A percentile compares a stretch with the other conserved stretches of the same genome.
phyloP scores from a whole-genome alignment of 1,140 invertebrate genomes.

The Myzus persicae region DNA sequence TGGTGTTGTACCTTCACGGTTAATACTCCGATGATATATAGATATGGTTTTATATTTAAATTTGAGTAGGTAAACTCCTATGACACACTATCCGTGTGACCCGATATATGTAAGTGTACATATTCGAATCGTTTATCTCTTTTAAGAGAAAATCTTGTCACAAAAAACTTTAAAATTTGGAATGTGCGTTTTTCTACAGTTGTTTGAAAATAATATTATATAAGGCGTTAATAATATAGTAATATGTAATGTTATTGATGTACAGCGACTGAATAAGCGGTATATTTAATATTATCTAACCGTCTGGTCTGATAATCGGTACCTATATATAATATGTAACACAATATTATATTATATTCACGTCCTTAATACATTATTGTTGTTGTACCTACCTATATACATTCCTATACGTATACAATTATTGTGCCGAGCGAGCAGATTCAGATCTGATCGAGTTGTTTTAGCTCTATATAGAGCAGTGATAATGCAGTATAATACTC shows the following conservation, averaged over 20 bases:
- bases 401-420: not conserved
- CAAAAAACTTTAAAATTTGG: not conserved
- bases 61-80: not conserved
- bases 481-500: not conserved
- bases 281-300: not conserved
- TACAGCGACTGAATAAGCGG: not conserved
- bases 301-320: not conserved
- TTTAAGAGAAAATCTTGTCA: not conserved
- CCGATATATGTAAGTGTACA: not conserved
- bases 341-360: not conserved
- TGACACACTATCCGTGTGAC: not conserved
- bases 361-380: not conserved
- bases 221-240: not conserved
- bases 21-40: not conserved
- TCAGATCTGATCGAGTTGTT: not conserved
- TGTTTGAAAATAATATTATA: not conserved
- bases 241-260: not conserved
- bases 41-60: not conserved
- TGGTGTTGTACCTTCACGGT: not conserved
- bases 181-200: not conserved
- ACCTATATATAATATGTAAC: not conserved
- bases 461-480: not conserved
- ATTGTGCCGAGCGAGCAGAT: not conserved
- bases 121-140: not conserved
- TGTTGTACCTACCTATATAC: not conserved